Conservation (phyloP, 2,888 invertebrate genomes). For the Tenthredo notha region DNA sequence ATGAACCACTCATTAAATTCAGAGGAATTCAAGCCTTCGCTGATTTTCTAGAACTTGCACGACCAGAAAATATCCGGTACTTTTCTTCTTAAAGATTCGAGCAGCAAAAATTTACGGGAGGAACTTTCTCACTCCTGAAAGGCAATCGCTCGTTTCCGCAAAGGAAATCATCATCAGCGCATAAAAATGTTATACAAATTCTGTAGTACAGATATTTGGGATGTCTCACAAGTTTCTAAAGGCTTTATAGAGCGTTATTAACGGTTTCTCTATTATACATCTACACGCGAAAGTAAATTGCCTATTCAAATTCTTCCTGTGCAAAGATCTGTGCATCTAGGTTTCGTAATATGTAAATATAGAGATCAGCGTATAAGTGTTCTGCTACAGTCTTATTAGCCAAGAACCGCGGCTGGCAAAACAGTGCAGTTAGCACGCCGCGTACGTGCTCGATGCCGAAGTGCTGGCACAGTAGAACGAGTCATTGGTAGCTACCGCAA, state of each 20-base stretch:
- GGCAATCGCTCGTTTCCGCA: neutral
- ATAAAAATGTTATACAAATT: neutral
- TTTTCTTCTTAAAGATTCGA: neutral
- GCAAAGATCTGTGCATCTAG: neutral
- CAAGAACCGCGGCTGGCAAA: slow-evolving; percentile 52
- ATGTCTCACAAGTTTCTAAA: neutral
- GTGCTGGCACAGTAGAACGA: slow-evolving; percentile 5
- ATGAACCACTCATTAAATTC: too few relatives aligned
- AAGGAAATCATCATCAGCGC: neutral
- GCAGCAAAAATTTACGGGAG: neutral
- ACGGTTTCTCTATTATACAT: neutral
- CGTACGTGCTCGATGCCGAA: slow-evolving; percentile 67
- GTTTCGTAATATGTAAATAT: slow-evolving; percentile 43
- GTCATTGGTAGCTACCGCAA: slow-evolving; percentile 6
- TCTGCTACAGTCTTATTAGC: neutral
- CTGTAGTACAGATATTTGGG: neutral
- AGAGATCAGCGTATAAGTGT: slow-evolving; percentile 7
- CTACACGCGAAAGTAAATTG: neutral
- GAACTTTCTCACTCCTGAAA: neutral
- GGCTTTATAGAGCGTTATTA: too few relatives aligned
- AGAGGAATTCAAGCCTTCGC: neutral
- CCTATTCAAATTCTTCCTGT: neutral
- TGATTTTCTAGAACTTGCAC: neutral
- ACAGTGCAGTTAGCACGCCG: slow-evolving; percentile 68
- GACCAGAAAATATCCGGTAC: neutral